Conservation (phyloP, 2,888 invertebrate species). For the Cloeon dipterum region DNA sequence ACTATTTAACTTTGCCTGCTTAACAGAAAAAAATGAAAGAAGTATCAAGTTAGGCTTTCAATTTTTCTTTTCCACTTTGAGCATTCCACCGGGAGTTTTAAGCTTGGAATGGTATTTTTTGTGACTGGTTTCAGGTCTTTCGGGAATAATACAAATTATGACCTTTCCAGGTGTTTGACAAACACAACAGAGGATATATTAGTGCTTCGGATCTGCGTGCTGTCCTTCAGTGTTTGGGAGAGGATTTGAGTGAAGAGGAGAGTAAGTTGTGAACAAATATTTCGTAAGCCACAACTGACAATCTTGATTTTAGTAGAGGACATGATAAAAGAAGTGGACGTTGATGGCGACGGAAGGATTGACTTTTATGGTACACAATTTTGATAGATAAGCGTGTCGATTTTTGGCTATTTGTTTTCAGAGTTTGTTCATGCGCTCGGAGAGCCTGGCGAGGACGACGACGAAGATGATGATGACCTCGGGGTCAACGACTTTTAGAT, state of each 20-base stretch:
- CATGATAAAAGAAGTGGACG: constrained; percentile 91
- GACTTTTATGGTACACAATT: constrained; percentile 73
- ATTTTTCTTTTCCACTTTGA: no score
- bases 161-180: constrained; percentile 41
- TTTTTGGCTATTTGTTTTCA: constrained; percentile 17
- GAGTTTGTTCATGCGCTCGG: constrained; percentile 68
- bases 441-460: constrained; percentile 51
- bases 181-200: constrained; percentile 79
- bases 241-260: constrained; percentile 73
- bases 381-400: no score
- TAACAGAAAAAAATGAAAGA: no score
- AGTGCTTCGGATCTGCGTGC: constrained; percentile 72
- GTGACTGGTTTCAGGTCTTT: neutral
- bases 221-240: constrained; percentile 69
- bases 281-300: no score
- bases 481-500: constrained; percentile 17
- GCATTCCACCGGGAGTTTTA: no score
- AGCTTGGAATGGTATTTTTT: neutral
- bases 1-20: no score
- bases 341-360: constrained; percentile 81
- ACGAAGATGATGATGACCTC: constrained; percentile 41
- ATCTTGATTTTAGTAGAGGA: constrained; percentile 78
- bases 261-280: constrained; percentile 35
- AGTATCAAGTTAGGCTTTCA: no score
- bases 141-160: neutral